phyloP scores from a whole-genome alignment of 2,113 vertebrate genomes.

The Hippocampus comes region DNA sequence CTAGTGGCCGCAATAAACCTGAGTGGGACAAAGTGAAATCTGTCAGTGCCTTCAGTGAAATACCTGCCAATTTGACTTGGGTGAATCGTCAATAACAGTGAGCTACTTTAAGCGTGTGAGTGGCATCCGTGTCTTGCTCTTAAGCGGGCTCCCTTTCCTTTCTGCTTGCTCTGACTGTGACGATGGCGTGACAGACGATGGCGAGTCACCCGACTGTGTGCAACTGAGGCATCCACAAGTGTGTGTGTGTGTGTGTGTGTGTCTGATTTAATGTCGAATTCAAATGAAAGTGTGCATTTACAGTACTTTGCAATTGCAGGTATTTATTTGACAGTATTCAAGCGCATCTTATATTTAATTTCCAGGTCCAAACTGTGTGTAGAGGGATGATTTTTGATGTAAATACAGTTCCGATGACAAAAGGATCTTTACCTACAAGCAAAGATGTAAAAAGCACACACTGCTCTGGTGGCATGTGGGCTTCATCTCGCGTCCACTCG shows the following conservation, averaged over 20 bases:
- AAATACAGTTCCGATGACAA: slow-evolving; percentile 23
- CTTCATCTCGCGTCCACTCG: slow-evolving; percentile 26
- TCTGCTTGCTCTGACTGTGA: slow-evolving; percentile 33
- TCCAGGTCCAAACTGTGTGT: slow-evolving; percentile 9
- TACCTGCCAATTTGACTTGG: slow-evolving; percentile 55
- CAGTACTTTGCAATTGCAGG: neutral
- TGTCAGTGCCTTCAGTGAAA: slow-evolving; percentile 45
- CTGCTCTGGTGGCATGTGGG: slow-evolving; percentile 42
- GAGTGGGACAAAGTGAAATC: slow-evolving; percentile 23
- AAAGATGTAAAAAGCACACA: slow-evolving; percentile 33
- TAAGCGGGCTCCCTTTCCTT: slow-evolving; percentile 44
- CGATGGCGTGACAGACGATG: slow-evolving; percentile 25
- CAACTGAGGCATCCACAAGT: slow-evolving; percentile 51
- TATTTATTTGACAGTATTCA: neutral
- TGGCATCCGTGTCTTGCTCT: slow-evolving; percentile 33
- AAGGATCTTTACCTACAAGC: slow-evolving; percentile 39
- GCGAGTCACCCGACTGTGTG: slow-evolving; percentile 50
- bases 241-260: neutral
- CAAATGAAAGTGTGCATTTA: neutral
- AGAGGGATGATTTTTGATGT: slow-evolving; percentile 8
- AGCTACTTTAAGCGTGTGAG: slow-evolving; percentile 48
- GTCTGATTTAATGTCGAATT: neutral
- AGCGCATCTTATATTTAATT: neutral
- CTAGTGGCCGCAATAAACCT: slow-evolving; percentile 56
- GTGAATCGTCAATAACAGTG: slow-evolving; percentile 49